phyloP scores from a whole-genome alignment of 2,888 invertebrate genomes.

The Lepidocyrtoides sp. region DNA sequence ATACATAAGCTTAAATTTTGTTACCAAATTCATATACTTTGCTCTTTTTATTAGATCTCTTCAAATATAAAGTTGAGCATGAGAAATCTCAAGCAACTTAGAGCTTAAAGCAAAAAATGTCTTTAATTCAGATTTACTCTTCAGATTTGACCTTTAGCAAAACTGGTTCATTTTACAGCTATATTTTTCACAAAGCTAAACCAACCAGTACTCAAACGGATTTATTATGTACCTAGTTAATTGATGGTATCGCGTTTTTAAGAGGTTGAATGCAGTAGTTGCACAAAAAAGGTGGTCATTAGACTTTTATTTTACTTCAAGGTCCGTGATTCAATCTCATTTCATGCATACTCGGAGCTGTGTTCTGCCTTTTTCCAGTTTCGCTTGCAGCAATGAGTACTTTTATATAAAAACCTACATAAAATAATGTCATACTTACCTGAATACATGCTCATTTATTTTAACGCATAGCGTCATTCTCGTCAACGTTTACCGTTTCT shows the following conservation, averaged over 20 bases:
- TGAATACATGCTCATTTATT: neutral
- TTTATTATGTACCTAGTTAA: neutral
- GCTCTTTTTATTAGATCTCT: neutral
- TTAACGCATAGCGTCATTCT: no score
- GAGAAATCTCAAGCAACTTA: neutral
- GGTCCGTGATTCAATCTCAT: no score
- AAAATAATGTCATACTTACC: neutral
- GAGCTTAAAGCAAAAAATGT: neutral
- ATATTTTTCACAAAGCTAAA: neutral
- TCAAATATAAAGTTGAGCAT: neutral
- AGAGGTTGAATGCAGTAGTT: neutral
- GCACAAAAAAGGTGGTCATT: neutral
- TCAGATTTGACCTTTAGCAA: neutral
- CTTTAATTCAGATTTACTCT: neutral
- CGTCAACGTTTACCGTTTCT: no score
- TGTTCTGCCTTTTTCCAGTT: neutral
- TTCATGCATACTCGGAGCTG: neutral
- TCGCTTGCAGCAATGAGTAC: neutral
- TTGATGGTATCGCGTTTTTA: neutral
- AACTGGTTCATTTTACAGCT: neutral
- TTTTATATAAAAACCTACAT: neutral
- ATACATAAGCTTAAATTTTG: neutral
- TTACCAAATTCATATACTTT: no score
- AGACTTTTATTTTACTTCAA: no score
- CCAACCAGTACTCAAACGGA: no score